phyloP scores from a whole-genome alignment of 2,888 invertebrate genomes.

The Drosophila leonis region DNA sequence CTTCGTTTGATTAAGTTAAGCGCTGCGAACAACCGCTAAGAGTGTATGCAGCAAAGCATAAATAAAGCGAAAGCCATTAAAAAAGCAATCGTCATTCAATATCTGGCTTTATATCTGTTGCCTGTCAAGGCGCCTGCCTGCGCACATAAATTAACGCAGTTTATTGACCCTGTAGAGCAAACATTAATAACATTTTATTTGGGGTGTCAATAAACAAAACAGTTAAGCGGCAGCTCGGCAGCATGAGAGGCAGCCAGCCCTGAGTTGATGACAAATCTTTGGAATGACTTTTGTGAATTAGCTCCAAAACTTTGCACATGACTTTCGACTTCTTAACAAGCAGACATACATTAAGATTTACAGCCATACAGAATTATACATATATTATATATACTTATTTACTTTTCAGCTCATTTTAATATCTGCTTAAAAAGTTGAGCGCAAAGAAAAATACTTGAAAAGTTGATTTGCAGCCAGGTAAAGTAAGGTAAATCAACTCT shows the following conservation, averaged over 20 bases:
- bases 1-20: neutral
- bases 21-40: conserved; percentile 3
- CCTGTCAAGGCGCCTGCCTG: conserved; percentile 3
- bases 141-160: conserved; percentile 57
- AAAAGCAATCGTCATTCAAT: conserved; percentile 17
- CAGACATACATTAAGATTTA: no score
- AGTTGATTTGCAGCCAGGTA: neutral
- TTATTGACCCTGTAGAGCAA: conserved; percentile 38
- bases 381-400: neutral
- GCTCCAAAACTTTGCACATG: conserved; percentile 33
- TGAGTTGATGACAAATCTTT: conserved; percentile 28
- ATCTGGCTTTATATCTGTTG: conserved; percentile 6
- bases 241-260: neutral
- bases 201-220: conserved; percentile 42
- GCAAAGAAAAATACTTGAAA: neutral
- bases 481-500: neutral
- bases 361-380: neutral
- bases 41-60: conserved; percentile 31
- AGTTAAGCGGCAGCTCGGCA: neutral
- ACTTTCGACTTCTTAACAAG: conserved; percentile 26
- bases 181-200: conserved; percentile 49
- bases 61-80: conserved; percentile 43
- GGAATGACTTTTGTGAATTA: conserved; percentile 49
- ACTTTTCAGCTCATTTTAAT: conserved; percentile 24
- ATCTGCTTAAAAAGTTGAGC: neutral